phyloP scores from a whole-genome alignment of 2,797 vertebrate species.

The Euphonia xanthogaster region DNA sequence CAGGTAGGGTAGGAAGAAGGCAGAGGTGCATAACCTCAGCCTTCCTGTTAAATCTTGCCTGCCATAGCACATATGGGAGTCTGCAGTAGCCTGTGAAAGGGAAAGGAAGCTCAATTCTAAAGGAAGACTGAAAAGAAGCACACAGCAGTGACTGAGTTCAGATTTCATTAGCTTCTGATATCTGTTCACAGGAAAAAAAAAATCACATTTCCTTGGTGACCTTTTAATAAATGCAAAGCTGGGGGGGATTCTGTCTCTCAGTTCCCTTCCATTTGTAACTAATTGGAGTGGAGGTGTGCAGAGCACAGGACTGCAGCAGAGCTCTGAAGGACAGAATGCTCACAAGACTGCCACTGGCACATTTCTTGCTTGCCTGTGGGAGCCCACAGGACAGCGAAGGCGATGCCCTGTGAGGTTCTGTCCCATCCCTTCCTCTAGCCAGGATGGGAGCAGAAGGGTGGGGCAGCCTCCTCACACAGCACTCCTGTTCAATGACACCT shows the following conservation, averaged over 20 bases:
- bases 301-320: not conserved
- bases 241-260: slow-evolving; percentile 10
- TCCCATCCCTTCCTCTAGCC: not conserved
- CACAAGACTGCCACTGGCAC: rapidly evolving
- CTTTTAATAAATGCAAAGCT: slow-evolving; percentile 69
- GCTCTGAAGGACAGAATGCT: not conserved
- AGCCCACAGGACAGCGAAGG: not conserved
- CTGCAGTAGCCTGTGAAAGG: not conserved
- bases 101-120: not conserved
- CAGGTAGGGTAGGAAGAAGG: not conserved
- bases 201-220: slow-evolving; percentile 60
- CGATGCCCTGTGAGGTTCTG: not conserved
- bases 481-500: not conserved
- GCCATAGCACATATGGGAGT: not conserved
- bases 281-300: slow-evolving; percentile 4
- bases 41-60: not conserved
- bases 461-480: not conserved
- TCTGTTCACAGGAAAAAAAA: slow-evolving; percentile 38
- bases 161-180: slow-evolving; percentile 67
- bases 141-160: not conserved
- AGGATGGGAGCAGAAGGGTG: not conserved
- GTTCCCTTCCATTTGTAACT: slow-evolving; percentile 8
- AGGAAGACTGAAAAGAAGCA: not conserved
- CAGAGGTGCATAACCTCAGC: not conserved
- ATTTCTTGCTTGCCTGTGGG: not conserved